Evolutionary conservation across 2,797 vertebrate species (phyloP).

Genomic region (Pelobates cultripes): DNA sequence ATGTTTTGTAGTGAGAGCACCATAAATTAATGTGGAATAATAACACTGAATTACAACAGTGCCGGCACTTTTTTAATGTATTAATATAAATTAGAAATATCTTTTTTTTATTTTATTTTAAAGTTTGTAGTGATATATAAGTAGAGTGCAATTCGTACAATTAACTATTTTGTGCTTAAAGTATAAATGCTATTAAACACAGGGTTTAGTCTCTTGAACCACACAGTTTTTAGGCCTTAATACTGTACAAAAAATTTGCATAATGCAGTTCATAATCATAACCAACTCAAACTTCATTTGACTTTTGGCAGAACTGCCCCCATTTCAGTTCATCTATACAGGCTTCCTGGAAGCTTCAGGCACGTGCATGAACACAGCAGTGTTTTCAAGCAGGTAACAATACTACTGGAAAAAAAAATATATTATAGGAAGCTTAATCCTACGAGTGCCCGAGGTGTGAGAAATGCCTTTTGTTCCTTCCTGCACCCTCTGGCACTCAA

Average conservation of each 20-base stretch:
- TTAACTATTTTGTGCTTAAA: constrained; percentile 99
- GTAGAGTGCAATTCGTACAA: constrained; percentile 99
- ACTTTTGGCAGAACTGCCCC: constrained; percentile 82
- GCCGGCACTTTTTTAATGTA: constrained; percentile 90
- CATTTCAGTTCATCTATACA: constrained; percentile 83
- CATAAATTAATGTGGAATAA: constrained; percentile 86
- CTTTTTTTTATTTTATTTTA: constrained; percentile 88
- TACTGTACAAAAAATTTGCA: constrained; percentile 99
- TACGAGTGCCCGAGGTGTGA: not conserved
- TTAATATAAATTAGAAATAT: constrained; percentile 99
- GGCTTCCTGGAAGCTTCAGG: constrained; percentile 97
- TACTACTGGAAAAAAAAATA: constrained; percentile 80
- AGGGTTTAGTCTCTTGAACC: constrained; percentile 98
- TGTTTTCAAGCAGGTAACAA: constrained; percentile 91
- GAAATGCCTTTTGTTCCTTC: not conserved
- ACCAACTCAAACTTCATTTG: constrained; percentile 85
- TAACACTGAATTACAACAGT: constrained; percentile 93
- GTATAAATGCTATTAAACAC: constrained; percentile 99
- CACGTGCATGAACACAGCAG: constrained; percentile 94
- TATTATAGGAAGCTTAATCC: constrained; percentile 77
- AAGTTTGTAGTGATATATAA: constrained; percentile 99
- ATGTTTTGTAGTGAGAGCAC: constrained; percentile 91
- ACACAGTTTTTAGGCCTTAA: constrained; percentile 99
- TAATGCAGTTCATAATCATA: constrained; percentile 98
- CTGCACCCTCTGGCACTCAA: not conserved